Conservation (phyloP, 2,113 vertebrate species). For the Hippopotamus amphibius region DNA sequence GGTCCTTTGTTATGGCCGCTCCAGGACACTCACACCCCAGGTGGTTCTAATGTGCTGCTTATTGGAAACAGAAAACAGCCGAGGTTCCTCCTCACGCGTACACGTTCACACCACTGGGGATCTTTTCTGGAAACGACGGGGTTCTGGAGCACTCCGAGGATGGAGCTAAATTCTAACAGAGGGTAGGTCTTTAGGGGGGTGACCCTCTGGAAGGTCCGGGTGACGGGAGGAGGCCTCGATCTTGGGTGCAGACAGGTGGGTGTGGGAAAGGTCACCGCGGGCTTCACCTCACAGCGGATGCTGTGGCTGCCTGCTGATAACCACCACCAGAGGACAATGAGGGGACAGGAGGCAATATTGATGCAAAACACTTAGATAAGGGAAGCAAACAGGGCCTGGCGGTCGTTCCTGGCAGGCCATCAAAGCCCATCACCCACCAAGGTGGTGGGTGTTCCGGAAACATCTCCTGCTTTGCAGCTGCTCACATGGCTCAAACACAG, state of each 20-base stretch:
- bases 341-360: background rate
- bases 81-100: background rate
- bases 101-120: accelerated
- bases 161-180: no score
- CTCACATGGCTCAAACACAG: no score
- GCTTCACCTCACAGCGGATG: background rate
- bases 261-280: background rate
- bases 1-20: background rate
- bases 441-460: background rate
- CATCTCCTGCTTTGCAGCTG: background rate
- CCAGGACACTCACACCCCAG: background rate
- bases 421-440: slow-evolving; percentile 43
- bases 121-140: background rate
- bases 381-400: slow-evolving; percentile 57
- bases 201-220: background rate
- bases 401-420: slow-evolving; percentile 35
- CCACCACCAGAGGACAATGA: background rate
- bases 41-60: background rate
- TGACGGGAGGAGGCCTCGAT: background rate
- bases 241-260: background rate
- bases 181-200: background rate
- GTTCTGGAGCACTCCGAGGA: background rate
- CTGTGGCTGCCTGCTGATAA: slow-evolving; percentile 10
- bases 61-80: background rate
- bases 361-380: slow-evolving; percentile 50